Evolutionary conservation across 2,888 invertebrate species (phyloP).

Genomic region (Tachina lurida): DNA sequence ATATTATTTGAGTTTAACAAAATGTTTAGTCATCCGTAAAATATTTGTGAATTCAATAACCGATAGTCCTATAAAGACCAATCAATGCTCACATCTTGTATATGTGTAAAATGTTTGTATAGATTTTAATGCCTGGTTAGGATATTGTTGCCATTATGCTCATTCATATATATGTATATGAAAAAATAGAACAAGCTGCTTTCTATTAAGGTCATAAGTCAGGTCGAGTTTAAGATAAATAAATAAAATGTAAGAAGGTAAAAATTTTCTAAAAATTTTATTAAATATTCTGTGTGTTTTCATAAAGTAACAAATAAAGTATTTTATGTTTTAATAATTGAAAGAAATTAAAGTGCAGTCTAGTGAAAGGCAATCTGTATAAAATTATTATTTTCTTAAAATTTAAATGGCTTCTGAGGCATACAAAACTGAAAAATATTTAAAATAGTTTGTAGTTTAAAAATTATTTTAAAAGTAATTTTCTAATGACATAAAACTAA

Average conservation of each 20-base stretch:
- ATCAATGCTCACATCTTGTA: no score
- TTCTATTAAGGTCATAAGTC: conserved; percentile 54
- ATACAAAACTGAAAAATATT: not conserved
- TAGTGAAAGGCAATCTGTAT: conserved; percentile 8
- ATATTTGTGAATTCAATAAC: conserved; percentile 65
- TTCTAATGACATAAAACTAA: not conserved
- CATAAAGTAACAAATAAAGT: not conserved
- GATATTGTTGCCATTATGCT: conserved; percentile 46
- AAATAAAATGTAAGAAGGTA: conserved; percentile 31
- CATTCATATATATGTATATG: conserved; percentile 1
- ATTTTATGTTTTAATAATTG: conserved; percentile 16
- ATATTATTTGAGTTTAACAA: conserved; percentile 55
- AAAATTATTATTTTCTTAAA: not conserved
- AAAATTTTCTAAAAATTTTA: conserved; percentile 42
- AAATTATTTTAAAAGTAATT: not conserved
- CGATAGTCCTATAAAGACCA: not conserved
- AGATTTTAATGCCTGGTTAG: conserved; percentile 38
- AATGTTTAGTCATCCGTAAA: conserved; percentile 61
- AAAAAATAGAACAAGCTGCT: conserved; percentile 39
- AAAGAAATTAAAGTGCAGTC: conserved; percentile 30
- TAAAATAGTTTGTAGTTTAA: not conserved
- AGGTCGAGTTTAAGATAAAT: conserved; percentile 35
- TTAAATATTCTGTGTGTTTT: not conserved
- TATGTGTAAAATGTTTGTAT: not conserved
- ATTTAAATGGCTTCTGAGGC: not conserved